These are phyloP conservation scores for Piezodorus guildinii DNA, from an alignment of 1,140 invertebrate species.

Conservation along the genomic window DNA sequence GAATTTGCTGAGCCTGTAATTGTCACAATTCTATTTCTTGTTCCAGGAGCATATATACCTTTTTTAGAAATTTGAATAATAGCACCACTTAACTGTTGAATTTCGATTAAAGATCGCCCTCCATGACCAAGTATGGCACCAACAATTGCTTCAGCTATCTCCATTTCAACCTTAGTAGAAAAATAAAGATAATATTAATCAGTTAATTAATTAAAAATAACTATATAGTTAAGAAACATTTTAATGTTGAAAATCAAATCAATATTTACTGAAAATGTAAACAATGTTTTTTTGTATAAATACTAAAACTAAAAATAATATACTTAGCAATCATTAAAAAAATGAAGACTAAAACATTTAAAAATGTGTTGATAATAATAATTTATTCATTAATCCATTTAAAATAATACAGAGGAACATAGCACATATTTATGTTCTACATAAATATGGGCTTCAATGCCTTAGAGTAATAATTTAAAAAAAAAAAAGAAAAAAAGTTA, in stretches of 20 bases:
- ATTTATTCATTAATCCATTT: too few relatives aligned
- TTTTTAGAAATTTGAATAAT: conserved; percentile 98
- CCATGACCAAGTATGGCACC: conserved; percentile 93
- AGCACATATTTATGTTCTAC: too few relatives aligned
- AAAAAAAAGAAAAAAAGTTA: too few relatives aligned
- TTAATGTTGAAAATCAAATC: neutral
- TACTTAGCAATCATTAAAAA: neutral
- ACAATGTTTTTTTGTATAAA: neutral
- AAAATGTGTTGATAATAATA: neutral
- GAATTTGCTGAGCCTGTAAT: conserved; percentile 79
- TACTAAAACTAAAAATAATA: neutral
- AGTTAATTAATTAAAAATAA: neutral
- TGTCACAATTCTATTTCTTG: conserved; percentile 91
- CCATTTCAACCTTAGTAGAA: conserved; percentile 57
- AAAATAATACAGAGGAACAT: too few relatives aligned
- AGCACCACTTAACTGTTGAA: conserved; percentile 90
- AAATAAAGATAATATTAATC: conserved; percentile 15
- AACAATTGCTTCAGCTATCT: conserved; percentile 90
- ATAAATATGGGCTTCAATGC: too few relatives aligned
- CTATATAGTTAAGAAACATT: neutral
- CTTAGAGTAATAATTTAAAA: too few relatives aligned
- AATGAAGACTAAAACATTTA: neutral
- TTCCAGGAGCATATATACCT: conserved; percentile 90
- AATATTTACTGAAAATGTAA: neutral
- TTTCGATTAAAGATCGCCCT: conserved; percentile 89